Conservation (phyloP, 1,140 invertebrate species). For the Heterodera schachtii region DNA sequence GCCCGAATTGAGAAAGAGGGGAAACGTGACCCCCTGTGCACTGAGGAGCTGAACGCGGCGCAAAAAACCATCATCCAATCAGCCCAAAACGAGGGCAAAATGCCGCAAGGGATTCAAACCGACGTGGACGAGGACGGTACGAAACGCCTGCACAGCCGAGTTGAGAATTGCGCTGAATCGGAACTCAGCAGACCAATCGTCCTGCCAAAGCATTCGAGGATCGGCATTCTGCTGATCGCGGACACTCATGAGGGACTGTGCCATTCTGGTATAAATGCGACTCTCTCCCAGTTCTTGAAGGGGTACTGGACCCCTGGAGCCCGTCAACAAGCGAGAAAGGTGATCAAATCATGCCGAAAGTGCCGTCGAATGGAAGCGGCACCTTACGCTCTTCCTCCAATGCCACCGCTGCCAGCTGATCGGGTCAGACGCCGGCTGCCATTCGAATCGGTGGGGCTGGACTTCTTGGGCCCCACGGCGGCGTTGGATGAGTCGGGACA, state of each 20-base stretch:
- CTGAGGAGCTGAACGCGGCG: too few species aligned
- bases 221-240: not conserved
- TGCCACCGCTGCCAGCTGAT: conserved; percentile 22
- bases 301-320: conserved; percentile 10
- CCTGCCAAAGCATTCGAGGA: not conserved
- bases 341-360: not conserved
- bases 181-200: not conserved
- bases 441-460: conserved; percentile 28
- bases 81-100: not conserved
- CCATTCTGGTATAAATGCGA: conserved; percentile 7
- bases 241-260: not conserved
- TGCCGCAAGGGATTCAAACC: not conserved
- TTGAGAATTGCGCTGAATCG: not conserved
- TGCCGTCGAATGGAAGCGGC: not conserved
- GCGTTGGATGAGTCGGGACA: not conserved
- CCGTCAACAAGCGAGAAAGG: conserved; percentile 1
- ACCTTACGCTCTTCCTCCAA: conserved; percentile 2
- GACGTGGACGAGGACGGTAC: not conserved
- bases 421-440: not conserved
- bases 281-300: conserved; percentile 5
- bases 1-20: not conserved
- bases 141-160: not conserved
- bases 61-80: too few species aligned
- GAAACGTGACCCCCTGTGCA: not conserved
- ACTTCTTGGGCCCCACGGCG: conserved; percentile 22